These are phyloP conservation scores for Chironomus tentans DNA, from an alignment of 2,888 invertebrate genomes.

Conservation along the genomic window DNA sequence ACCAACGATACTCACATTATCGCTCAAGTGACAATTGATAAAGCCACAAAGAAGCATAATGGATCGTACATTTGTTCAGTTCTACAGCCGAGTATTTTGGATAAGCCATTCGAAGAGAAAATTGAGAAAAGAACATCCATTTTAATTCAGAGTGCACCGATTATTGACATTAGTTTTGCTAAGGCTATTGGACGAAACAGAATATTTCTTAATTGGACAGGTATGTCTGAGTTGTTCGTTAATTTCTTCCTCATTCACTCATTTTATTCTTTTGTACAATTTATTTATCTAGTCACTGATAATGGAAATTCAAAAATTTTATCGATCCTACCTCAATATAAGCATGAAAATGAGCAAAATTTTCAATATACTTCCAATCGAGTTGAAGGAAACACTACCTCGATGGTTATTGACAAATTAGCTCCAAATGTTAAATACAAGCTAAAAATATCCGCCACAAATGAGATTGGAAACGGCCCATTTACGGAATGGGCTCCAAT, in stretches of 20 bases:
- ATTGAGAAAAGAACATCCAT: constrained; percentile 44
- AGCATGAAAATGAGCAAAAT: constrained; percentile 46
- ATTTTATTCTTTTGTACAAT: background rate
- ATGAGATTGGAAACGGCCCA: constrained; percentile 52
- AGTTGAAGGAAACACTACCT: constrained; percentile 55
- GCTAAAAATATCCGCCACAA: constrained; percentile 57
- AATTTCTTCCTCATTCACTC: background rate
- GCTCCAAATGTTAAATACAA: constrained; percentile 57
- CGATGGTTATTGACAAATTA: constrained; percentile 58
- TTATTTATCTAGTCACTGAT: constrained; percentile 42
- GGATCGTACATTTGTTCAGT: constrained; percentile 56
- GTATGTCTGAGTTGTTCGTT: background rate
- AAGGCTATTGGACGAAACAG: constrained; percentile 66
- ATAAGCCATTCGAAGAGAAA: constrained; percentile 33
- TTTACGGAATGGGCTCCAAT: constrained; percentile 38
- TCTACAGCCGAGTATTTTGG: constrained; percentile 36
- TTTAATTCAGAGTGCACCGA: constrained; percentile 59
- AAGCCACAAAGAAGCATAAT: constrained; percentile 59
- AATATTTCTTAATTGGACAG: constrained; percentile 74
- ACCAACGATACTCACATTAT: constrained; percentile 50
- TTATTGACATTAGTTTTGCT: constrained; percentile 58
- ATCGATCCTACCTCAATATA: constrained; percentile 49
- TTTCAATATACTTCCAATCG: constrained; percentile 51
- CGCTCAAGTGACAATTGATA: constrained; percentile 48
- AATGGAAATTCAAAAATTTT: constrained; percentile 63